Evolutionary conservation across 30 jellyfish, hydroid and myxozoan species (phyloP), one percentile per base, ranked within the genome.

Genomic region (Mastigias papua): DNA sequence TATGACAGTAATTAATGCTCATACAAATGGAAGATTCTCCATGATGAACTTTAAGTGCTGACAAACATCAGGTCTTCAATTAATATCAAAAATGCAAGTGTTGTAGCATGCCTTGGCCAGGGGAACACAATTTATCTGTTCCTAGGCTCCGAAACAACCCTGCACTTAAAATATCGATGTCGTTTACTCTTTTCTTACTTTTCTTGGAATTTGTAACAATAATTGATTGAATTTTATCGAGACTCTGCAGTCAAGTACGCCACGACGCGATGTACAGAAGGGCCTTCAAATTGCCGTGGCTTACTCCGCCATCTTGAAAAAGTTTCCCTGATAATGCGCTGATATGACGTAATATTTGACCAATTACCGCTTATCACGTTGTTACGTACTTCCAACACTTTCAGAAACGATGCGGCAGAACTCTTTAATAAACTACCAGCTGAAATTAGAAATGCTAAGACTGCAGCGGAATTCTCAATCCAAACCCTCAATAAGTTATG

Each of bases 231-330:
- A 73, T 34, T 46, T 73, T 73, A 37, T 49, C 86, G 23, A 73
- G 23, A 66, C 86, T 42, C 71, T 33, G 70, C 23, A 73, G 48
- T 73, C 51, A 73, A 73, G 34, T 27, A 19, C 30, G 50, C 86
- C 73, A 73, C 54, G 25, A 66, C 73, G 86, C 48, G 86, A 73
- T 37, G 73, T 33, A 37, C 70, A 32, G 34, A 42, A 2, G 86
- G 86, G 86, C 86, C 86, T 73, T 21, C 26, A 73, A 48, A 33
- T 37, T 34, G 23, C 70, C 86, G 70, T 26, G 37, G 86, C 86
- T 73, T 73, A 46, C 7, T 42, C 54, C 54, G 54, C 54, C 54
- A 42, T 42, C 54, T 42, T 42, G 54, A 42, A 42, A 42, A 4
- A 42, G 13, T 42, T 42, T 42, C 13, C 54, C 54, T 42, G 54